A percentile compares a stretch with the other conserved stretches of the same genome.
These are phyloP conservation scores for Proteles cristata DNA, from an alignment of 2,113 vertebrate species.

Conservation along the genomic window DNA sequence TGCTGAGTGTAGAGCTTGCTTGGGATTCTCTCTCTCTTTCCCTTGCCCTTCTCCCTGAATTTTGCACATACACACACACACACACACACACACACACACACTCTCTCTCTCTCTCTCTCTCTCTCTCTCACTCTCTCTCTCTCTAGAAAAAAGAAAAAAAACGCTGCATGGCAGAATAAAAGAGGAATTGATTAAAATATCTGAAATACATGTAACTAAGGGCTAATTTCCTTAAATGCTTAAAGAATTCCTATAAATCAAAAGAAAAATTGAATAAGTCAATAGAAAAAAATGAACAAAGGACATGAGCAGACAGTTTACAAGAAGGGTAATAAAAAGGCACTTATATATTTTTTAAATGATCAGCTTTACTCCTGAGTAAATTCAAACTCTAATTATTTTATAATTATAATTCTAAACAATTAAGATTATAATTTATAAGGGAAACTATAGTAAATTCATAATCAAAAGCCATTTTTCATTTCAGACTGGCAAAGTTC, in stretches of 20 bases:
- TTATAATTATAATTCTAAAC: neutral
- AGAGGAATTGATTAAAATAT: conserved; percentile 35
- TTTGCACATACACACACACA: no score
- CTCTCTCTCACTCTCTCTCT: no score
- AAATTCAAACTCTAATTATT: conserved; percentile 22
- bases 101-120: no score
- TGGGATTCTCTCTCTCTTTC: no score
- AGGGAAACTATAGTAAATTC: neutral
- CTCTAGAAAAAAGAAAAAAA: neutral
- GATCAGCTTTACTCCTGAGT: neutral
- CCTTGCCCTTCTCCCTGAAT: no score
- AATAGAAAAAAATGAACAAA: conserved; percentile 17
- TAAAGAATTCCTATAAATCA: neutral
- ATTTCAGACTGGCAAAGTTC: neutral
- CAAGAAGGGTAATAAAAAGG: conserved; percentile 34
- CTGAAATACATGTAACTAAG: conserved; percentile 4
- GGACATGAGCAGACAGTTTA: neutral
- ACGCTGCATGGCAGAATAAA: conserved; percentile 31
- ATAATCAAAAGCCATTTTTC: neutral
- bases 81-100: no score
- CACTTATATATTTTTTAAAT: neutral
- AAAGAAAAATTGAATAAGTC: neutral
- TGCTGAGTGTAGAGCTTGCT: no score
- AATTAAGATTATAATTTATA: neutral
- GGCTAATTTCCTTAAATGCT: conserved; percentile 26